phyloP scores from a whole-genome alignment of 2,113 vertebrate genomes.

The Lichenostomus cassidix region DNA sequence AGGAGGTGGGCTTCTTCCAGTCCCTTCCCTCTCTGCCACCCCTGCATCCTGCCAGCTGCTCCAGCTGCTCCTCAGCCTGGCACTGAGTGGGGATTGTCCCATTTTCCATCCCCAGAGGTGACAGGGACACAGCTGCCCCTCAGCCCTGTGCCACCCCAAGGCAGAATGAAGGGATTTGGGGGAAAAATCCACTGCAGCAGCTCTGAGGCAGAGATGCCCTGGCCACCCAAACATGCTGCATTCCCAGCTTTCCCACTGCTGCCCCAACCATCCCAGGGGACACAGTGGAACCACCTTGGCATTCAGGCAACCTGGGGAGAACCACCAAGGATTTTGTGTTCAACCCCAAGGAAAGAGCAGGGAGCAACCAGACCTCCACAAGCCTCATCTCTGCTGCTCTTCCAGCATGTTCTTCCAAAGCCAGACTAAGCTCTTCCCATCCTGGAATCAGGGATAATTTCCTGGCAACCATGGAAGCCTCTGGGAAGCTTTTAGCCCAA shows the following conservation, averaged over 20 bases:
- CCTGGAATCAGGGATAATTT: neutral
- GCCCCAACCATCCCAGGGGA: neutral
- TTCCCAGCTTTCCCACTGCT: too few species aligned
- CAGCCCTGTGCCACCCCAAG: accelerated
- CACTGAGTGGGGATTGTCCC: accelerated
- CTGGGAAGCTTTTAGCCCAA: neutral
- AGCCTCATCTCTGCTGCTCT: neutral
- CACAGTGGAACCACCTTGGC: too few species aligned
- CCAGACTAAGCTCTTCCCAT: neutral
- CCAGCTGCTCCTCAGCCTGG: neutral
- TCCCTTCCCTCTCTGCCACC: accelerated
- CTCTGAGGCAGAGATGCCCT: too few species aligned
- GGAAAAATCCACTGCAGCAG: neutral
- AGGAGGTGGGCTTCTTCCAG: neutral
- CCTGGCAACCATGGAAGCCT: neutral
- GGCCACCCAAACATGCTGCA: neutral
- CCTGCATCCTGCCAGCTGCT: neutral
- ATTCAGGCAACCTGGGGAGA: neutral
- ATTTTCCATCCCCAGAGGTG: accelerated
- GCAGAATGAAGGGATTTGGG: accelerated
- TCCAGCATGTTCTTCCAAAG: neutral
- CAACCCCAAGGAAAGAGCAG: neutral
- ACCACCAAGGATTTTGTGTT: neutral
- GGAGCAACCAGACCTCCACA: neutral
- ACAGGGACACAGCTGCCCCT: neutral